Evolutionary conservation across 2,113 vertebrate species (phyloP).

Genomic region (Sorex araneus): DNA sequence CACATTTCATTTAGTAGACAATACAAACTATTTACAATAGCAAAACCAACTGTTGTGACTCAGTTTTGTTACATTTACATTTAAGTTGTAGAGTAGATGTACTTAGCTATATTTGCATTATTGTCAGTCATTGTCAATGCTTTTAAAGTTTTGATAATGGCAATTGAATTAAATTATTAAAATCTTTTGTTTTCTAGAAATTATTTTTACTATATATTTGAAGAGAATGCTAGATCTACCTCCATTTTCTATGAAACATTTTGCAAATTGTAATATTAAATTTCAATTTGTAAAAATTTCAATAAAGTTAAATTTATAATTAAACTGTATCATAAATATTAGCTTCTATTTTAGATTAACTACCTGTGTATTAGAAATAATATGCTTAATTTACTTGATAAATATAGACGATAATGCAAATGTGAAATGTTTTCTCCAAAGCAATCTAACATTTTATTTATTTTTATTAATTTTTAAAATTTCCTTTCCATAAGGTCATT

Average conservation of each 20-base stretch:
- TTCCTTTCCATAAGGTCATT: too few relatives aligned
- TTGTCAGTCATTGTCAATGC: neutral
- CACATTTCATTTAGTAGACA: slow-evolving; percentile 46
- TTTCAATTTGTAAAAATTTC: slow-evolving; percentile 42
- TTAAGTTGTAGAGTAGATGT: slow-evolving; percentile 63
- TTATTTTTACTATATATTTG: slow-evolving; percentile 38
- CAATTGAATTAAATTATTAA: slow-evolving; percentile 52
- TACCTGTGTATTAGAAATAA: slow-evolving; percentile 37
- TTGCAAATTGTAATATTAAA: neutral
- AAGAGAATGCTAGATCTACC: slow-evolving; percentile 39
- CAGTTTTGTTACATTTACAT: slow-evolving; percentile 46
- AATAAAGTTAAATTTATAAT: slow-evolving; percentile 67
- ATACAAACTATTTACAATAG: slow-evolving; percentile 59
- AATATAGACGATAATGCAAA: neutral
- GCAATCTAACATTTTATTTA: neutral
- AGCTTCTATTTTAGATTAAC: slow-evolving; percentile 16
- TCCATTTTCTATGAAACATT: slow-evolving; percentile 20
- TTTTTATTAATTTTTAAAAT: too few relatives aligned
- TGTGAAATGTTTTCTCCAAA: slow-evolving; percentile 59
- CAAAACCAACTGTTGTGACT: slow-evolving; percentile 31
- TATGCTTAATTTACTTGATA: slow-evolving; percentile 8
- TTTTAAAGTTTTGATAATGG: neutral
- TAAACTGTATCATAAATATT: slow-evolving; percentile 44
- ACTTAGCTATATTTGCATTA: slow-evolving; percentile 50
- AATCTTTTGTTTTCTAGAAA: slow-evolving; percentile 68